phyloP scores from a whole-genome alignment of 2,797 vertebrate species.

The Fundulus diaphanus region DNA sequence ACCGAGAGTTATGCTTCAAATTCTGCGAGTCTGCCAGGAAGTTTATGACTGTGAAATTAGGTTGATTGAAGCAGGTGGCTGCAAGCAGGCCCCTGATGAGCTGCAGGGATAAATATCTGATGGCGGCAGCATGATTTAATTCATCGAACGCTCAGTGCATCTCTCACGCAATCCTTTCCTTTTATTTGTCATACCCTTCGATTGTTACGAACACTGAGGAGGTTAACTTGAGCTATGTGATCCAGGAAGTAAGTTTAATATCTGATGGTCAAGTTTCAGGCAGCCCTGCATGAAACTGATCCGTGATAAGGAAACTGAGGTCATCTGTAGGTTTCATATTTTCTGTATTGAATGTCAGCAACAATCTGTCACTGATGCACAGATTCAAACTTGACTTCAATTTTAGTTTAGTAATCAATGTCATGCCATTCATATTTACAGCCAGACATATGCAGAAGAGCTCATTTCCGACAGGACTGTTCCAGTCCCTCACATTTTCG shows the following conservation, averaged over 20 bases:
- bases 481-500: neutral
- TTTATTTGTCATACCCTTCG: constrained; percentile 37
- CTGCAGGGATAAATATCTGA: neutral
- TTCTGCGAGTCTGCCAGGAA: neutral
- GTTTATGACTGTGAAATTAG: constrained; percentile 7
- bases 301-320: constrained; percentile 40
- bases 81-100: neutral
- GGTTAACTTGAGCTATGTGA: constrained; percentile 22
- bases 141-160: neutral
- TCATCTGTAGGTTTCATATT: constrained; percentile 54
- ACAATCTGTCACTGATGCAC: constrained; percentile 3
- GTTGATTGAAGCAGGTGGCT: neutral
- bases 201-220: constrained; percentile 12
- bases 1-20: neutral
- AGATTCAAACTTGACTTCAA: constrained; percentile 13
- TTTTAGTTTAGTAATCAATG: constrained; percentile 16
- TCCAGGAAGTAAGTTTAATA: constrained; percentile 42
- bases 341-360: constrained; percentile 23
- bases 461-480: neutral
- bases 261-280: constrained; percentile 40
- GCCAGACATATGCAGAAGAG: neutral
- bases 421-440: neutral
- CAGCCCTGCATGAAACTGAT: constrained; percentile 46
- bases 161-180: constrained; percentile 6
- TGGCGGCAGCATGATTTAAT: neutral